Base-by-base conservation (phyloP, 2,888 invertebrate species). In the Lycophotia porphyrea region DNA sequence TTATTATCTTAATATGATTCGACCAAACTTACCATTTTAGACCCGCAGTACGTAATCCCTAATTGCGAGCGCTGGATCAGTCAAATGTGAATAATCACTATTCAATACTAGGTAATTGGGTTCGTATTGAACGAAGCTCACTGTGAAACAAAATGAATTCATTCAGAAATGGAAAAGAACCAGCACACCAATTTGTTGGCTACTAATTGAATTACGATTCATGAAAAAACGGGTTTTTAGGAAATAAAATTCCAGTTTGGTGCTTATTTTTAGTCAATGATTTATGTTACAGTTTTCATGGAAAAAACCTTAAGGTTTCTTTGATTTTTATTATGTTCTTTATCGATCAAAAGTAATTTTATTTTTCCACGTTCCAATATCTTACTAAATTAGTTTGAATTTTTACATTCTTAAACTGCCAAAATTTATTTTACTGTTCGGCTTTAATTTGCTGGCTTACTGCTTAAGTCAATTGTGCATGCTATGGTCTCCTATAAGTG, bases 61-160 rank as follows among this genome's bases (percentile, higher is more conserved):
- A 78, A 65, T 65, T 65, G 44, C 39, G 52, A 64, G 64, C 21
- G 15, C 7, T 11, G 34, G 34, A 55, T 42, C 39, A 42, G 49
- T 66, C 44, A 70, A 70, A 82, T 67, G 47, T 71, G 78, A 78
- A 44, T 82, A 64, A 78, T 72, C n/a, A 52, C 78, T 52, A 31
- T 65, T 82, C 58, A 78, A 68, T 82, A 47, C 36, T 13, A 36
- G 7, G 21, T 71, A 73, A 78, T 73, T 78, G 47, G 73, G 44
- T 60, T 52, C 39, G 34, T 52, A 68, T 47, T 60, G 67, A 78
- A 42, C 64, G 64, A 36, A 60, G 3, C 2, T 31, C 34, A 13
- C 5, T 52, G 49, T 44, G 21, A 58, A 82, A 78, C 34, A 68
- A 78, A 78, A 78, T n/a, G 24, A 39, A 39, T 52, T 80, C 18